Base-by-base conservation (phyloP, 2,888 invertebrate species). In the Noctuana brunneofusca region DNA sequence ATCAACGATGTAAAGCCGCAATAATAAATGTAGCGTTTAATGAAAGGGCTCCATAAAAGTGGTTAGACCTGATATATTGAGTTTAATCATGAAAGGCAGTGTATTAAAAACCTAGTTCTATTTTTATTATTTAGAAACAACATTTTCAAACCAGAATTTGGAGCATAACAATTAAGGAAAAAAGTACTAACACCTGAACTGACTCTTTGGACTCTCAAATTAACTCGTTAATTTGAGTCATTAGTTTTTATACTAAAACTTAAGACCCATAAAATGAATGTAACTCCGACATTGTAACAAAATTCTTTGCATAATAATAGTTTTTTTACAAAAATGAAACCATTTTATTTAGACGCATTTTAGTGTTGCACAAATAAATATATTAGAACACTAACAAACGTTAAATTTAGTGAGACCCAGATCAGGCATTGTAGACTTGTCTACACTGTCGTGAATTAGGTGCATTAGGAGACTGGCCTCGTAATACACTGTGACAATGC, bases 401-500 rank as follows among this genome's bases (percentile, higher is more conserved):
- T 55, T 27, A 30, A 46, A 55, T 55, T 53, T 38, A 57, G 53
- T 57, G 14, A 60, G 46, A 48, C 38, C 38, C 27, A 57, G 74
- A 73, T 72, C 48, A 27, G 71, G 73, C 73, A 71, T 76, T 75
- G 76, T 75, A 78, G 77, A 76, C 73, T 78, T 84, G 84, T 84
- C 82, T 85, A 85, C 85, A 84, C 77, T 86, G 85, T 86, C 88
- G 87, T 88, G 87, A 87, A 88, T 88, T 87, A 86, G 87, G 78
- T 84, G 85, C 84, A 89, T 89, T 89, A 87, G 82, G 79, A 80
- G 77, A 80, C 83, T 78, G 75, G 80, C 78, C 79, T 76, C 78
- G 82, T 87, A 86, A 86, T 88, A 85, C 87, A 86, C 83, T 86
- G 85, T 83, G 87, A 86, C 84, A 84, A 83, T 84, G 86, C 85